Percentiles rank a stretch among this genome's conserved stretches.
Evolutionary conservation across 2,888 invertebrate genomes (phyloP).

Genomic region (Eilema griseolum): DNA sequence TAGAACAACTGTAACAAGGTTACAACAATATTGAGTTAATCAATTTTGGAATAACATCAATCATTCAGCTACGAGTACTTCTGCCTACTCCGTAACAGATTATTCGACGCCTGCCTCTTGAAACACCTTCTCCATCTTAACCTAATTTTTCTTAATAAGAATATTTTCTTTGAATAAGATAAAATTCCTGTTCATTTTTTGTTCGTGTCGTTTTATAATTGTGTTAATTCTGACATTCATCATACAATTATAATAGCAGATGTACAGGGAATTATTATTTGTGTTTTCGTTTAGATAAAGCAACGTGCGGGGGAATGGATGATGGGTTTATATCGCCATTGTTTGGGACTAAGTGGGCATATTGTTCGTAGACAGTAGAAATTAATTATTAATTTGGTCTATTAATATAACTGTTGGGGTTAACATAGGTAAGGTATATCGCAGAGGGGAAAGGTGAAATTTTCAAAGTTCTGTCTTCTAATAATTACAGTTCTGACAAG

Average conservation of each 20-base stretch:
- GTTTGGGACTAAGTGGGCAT: slow-evolving; percentile 30
- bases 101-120: slow-evolving; percentile 25
- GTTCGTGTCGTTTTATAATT: slow-evolving; percentile 58
- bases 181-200: slow-evolving; percentile 25
- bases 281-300: slow-evolving; percentile 37
- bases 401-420: slow-evolving; percentile 10
- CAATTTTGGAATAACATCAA: slow-evolving; percentile 15
- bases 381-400: slow-evolving; percentile 39
- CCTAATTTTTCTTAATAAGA: slow-evolving; percentile 35
- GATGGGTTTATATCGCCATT: slow-evolving; percentile 35
- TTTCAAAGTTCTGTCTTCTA: neutral
- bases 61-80: slow-evolving; percentile 22
- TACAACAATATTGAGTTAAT: neutral
- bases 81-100: slow-evolving; percentile 26
- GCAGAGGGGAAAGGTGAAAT: neutral
- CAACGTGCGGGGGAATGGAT: slow-evolving; percentile 26
- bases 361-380: slow-evolving; percentile 34
- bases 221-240: slow-evolving; percentile 66
- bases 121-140: slow-evolving; percentile 23
- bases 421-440: neutral
- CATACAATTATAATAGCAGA: slow-evolving; percentile 59
- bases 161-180: slow-evolving; percentile 49
- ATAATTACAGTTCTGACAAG: too few relatives aligned
- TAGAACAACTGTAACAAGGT: too few relatives aligned
- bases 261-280: slow-evolving; percentile 26